These are phyloP conservation scores for Geodia barretti DNA, from an alignment of 37 sponge, comb jelly and placozoan species.

Conservation along the genomic window DNA sequence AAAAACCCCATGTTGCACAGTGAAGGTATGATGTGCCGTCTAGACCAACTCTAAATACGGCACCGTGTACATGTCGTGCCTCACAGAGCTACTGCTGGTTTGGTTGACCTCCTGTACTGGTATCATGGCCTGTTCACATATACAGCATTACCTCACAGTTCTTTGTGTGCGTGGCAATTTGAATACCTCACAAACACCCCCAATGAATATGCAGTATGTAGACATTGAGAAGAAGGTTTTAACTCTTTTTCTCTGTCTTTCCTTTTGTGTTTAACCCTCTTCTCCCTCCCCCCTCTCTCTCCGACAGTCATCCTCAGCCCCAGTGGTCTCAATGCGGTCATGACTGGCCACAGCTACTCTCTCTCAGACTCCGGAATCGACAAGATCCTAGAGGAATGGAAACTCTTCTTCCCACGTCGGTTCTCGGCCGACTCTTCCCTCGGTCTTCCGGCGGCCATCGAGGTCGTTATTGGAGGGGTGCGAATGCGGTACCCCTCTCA, in stretches of 20 bases:
- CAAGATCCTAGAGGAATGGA: constrained; percentile 83
- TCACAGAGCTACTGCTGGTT: too few relatives aligned
- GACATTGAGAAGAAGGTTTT: too few relatives aligned
- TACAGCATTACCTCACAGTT: too few relatives aligned
- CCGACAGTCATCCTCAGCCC: constrained; percentile 76
- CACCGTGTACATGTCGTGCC: too few relatives aligned
- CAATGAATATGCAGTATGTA: too few relatives aligned
- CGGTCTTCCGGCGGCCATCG: constrained; percentile 72
- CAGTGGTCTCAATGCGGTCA: constrained; percentile 78
- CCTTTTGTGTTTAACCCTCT: neutral
- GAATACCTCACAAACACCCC: too few relatives aligned
- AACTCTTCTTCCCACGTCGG: constrained; percentile 70
- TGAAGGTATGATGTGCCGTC: too few relatives aligned
- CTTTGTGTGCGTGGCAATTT: too few relatives aligned
- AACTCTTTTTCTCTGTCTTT: neutral
- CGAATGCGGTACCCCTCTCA: constrained; percentile 58
- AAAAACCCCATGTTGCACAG: too few relatives aligned
- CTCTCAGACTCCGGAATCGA: constrained; percentile 53
- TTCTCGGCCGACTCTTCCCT: constrained; percentile 37
- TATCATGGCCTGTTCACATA: too few relatives aligned
- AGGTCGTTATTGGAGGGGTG: constrained; percentile 78
- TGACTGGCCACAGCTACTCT: constrained; percentile 86
- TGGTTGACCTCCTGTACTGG: too few relatives aligned
- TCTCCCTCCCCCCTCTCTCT: neutral
- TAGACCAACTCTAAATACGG: too few relatives aligned